Evolutionary conservation across 1,140 invertebrate genomes (phyloP).

Genomic region (Drosophila virilis): DNA sequence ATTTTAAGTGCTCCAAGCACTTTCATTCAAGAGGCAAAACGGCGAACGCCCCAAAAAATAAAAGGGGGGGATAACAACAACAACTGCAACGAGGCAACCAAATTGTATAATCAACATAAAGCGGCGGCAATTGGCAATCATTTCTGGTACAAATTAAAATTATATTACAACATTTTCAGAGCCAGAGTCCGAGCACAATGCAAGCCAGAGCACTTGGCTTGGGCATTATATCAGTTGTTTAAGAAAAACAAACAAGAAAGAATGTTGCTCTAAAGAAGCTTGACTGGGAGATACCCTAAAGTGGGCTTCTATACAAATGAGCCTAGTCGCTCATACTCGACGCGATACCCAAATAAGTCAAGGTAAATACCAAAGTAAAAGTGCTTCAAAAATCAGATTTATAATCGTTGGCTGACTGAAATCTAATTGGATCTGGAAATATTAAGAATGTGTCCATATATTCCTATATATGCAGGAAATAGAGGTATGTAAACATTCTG

Average conservation of each 20-base stretch:
- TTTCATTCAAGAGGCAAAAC: constrained; percentile 36
- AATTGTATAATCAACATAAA: constrained; percentile 75
- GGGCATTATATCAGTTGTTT: constrained; percentile 32
- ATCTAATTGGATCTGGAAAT: no score
- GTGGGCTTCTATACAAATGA: no score
- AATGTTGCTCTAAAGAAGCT: background rate
- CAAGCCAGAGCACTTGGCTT: constrained; percentile 15
- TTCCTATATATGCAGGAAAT: no score
- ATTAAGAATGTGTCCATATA: no score
- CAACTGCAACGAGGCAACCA: constrained; percentile 22
- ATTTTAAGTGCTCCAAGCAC: constrained; percentile 37
- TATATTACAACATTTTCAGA: constrained; percentile 77
- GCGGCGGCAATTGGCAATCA: constrained; percentile 74
- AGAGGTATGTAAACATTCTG: background rate
- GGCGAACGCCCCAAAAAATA: constrained; percentile 16
- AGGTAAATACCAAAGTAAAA: no score
- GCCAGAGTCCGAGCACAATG: constrained; percentile 49
- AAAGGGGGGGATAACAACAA: background rate
- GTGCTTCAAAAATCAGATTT: no score
- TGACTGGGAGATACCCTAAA: background rate
- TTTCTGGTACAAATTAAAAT: constrained; percentile 81
- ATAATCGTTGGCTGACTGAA: no score
- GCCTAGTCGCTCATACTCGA: no score
- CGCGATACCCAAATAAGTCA: no score
- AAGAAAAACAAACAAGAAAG: constrained; percentile 30